Conservation (phyloP, 2,797 vertebrate genomes). For the Toxotes lorentzi region DNA sequence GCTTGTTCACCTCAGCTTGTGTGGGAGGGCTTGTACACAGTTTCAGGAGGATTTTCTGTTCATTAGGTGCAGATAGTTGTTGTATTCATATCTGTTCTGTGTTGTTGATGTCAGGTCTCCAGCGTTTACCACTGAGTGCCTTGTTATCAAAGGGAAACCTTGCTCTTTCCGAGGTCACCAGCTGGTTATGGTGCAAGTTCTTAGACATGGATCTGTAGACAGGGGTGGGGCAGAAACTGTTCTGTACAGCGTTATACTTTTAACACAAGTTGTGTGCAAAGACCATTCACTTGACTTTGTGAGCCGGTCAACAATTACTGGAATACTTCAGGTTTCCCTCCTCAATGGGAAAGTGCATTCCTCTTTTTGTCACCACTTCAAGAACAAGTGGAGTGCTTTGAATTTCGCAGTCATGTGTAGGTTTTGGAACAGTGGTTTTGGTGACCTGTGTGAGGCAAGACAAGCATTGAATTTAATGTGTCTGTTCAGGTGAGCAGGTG, state of each 20-base stretch:
- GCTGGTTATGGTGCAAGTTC: constrained; percentile 33
- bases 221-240: not conserved
- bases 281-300: constrained; percentile 48
- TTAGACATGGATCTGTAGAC: constrained; percentile 30
- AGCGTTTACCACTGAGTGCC: constrained; percentile 15
- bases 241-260: constrained; percentile 36
- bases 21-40: constrained; percentile 27
- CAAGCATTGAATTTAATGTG: constrained; percentile 27
- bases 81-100: constrained; percentile 30
- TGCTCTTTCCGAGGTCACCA: constrained; percentile 22
- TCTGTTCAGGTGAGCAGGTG: constrained; percentile 51
- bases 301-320: constrained; percentile 59
- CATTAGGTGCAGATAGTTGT: constrained; percentile 39
- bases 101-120: not conserved
- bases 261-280: constrained; percentile 25
- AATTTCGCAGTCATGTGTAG: constrained; percentile 49
- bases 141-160: constrained; percentile 25
- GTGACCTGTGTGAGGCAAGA: constrained; percentile 26
- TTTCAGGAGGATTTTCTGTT: constrained; percentile 30
- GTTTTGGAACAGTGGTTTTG: constrained; percentile 27
- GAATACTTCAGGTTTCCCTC: constrained; percentile 66
- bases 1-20: constrained; percentile 45
- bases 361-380: constrained; percentile 69
- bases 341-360: constrained; percentile 65
- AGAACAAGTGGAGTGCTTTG: constrained; percentile 64